phyloP scores from a whole-genome alignment of 1,140 invertebrate species.

The Drosophila eugracilis region DNA sequence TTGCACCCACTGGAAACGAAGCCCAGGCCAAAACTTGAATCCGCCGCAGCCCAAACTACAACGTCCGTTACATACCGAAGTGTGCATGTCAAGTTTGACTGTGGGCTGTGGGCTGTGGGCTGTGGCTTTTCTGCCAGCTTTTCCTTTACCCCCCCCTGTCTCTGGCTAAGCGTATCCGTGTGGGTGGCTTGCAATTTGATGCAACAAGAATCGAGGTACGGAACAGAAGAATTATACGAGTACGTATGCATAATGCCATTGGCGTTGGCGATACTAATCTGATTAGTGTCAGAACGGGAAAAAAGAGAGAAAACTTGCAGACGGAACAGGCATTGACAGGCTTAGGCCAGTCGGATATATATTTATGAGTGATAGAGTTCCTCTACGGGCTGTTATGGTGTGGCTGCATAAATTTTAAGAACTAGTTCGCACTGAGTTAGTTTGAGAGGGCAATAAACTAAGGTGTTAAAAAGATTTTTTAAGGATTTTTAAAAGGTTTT shows the following conservation, averaged over 20 bases:
- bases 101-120: constrained; percentile 43
- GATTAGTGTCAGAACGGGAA: constrained; percentile 82
- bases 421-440: constrained; percentile 22
- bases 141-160: background rate
- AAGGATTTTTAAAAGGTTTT: background rate
- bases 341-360: constrained; percentile 41
- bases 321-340: constrained; percentile 49
- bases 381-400: constrained; percentile 19
- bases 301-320: constrained; percentile 58
- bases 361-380: constrained; percentile 48
- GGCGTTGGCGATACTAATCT: constrained; percentile 83
- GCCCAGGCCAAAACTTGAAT: constrained; percentile 29
- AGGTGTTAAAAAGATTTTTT: too few relatives aligned
- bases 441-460: constrained; percentile 28
- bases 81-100: constrained; percentile 58
- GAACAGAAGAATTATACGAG: constrained; percentile 48
- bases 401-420: constrained; percentile 34
- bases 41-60: constrained; percentile 42
- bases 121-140: constrained; percentile 21
- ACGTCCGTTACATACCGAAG: constrained; percentile 69
- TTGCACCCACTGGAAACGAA: constrained; percentile 17
- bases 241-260: constrained; percentile 64
- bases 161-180: constrained; percentile 18
- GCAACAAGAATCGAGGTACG: constrained; percentile 65
- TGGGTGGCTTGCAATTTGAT: constrained; percentile 79